Base-by-base conservation (phyloP, 2,113 vertebrate genomes). In the Cranoglanis bouderius region DNA sequence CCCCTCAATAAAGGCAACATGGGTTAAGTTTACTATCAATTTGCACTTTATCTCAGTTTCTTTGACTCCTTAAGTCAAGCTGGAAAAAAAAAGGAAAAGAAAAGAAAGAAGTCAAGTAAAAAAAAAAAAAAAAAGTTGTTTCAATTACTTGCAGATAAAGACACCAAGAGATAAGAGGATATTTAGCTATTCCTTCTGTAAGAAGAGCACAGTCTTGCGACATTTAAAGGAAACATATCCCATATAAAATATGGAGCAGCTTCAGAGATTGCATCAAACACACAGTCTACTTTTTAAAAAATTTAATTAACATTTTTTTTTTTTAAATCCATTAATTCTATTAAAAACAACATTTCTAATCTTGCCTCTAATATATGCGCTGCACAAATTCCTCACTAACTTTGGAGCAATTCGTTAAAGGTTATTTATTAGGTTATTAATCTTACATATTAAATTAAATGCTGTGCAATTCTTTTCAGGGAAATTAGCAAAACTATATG, bases 1-100 rank as follows among this genome's bases (percentile, higher is more conserved):
- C 93, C 95, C 94, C 91, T 93, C 93, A 96, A 96, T 96, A 96
- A 96, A 96, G 93, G 94, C 94, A 93, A 91, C 93, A 94, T 96
- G 94, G 92, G 95, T 94, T 95, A 93, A 93, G 92, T 93, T 77
- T 90, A 89, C 91, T 92, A 86, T 72, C 91, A 90, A 88, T 80
- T 91, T 93, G 92, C 91, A 93, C 92, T 95, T 90, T 65, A 90
- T 94, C 9, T 83, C 35, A 83, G 55, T 83, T 82, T 82, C 10
- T 82, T 61, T 82, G 35, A 61, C 81, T 83, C 6, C 13, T 1
- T 8, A 40, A 8, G 24, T 29, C 9, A 61, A 43, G 6, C 10
- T 53, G 18, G 19, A 5, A 46, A 26, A 43, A 32, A 53, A 19
- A 32, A 32, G 12, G 18, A 19, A 32, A 32, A 81, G 18, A 53